Percentiles rank a stretch among this genome's conserved stretches.
Evolutionary conservation across 2,888 invertebrate genomes (phyloP).

Genomic region (Oxyteleia sp.): DNA sequence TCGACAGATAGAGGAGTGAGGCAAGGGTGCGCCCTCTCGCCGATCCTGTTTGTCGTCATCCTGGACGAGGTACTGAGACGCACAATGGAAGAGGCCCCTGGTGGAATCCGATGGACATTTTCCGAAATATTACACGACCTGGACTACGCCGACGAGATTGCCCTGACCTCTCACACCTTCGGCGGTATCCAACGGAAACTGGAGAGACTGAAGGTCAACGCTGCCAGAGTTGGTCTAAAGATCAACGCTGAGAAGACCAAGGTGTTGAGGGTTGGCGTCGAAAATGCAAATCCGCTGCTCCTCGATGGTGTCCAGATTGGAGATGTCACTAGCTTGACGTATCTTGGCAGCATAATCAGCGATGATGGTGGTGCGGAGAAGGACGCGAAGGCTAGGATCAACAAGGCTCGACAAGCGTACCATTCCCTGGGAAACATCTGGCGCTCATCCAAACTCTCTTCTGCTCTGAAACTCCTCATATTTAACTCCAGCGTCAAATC

Average conservation of each 20-base stretch:
- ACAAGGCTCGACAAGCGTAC: neutral
- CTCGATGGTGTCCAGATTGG: neutral
- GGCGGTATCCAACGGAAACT: neutral
- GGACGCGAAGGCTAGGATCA: neutral
- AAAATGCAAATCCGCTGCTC: neutral
- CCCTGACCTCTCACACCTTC: neutral
- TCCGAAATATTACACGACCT: neutral
- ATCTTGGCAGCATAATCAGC: neutral
- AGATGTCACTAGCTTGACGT: neutral
- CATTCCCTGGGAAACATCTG: neutral
- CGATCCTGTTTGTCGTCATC: neutral
- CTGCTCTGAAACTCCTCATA: neutral
- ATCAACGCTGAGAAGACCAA: neutral
- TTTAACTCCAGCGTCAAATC: constrained; percentile 8
- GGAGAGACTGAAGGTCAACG: constrained; percentile 12
- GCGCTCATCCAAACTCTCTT: neutral
- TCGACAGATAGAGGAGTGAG: neutral
- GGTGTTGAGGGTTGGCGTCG: neutral
- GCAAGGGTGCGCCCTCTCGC: neutral
- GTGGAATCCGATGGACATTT: neutral
- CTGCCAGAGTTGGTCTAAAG: neutral
- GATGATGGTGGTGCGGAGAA: neutral
- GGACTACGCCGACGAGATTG: constrained; percentile 2
- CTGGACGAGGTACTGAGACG: neutral
- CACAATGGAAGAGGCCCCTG: neutral